These are phyloP conservation scores for Benitochromis conjunctus DNA, from an alignment of 2,113 vertebrate species.

Conservation along the genomic window DNA sequence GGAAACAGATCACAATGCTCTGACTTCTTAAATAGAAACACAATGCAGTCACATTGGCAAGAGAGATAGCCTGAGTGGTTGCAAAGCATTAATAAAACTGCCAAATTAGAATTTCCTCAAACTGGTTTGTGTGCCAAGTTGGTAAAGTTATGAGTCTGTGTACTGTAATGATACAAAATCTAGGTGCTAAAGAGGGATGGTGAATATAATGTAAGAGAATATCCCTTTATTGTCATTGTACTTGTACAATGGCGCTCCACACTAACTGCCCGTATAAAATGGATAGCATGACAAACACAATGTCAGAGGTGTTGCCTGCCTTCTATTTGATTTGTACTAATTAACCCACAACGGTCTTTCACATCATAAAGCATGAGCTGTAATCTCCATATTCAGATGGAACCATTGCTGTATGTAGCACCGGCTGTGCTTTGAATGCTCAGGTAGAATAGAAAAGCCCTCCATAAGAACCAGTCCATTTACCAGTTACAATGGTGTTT, in stretches of 20 bases:
- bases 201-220: neutral
- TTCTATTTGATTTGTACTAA: slow-evolving; percentile 9
- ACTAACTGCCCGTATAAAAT: neutral
- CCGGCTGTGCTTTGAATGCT: neutral
- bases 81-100: slow-evolving; percentile 27
- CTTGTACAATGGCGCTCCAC: neutral
- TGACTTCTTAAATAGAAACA: slow-evolving; percentile 32
- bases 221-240: neutral
- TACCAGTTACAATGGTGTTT: neutral
- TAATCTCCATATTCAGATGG: neutral
- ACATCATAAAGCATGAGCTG: neutral
- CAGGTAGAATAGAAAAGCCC: neutral
- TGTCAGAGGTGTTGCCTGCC: neutral
- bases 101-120: slow-evolving; percentile 6
- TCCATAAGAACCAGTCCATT: neutral
- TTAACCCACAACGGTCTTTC: neutral
- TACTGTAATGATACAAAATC: neutral
- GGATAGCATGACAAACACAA: neutral
- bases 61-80: slow-evolving; percentile 5
- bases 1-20: slow-evolving; percentile 22
- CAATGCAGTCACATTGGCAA: neutral
- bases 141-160: neutral
- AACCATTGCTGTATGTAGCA: neutral
- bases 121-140: neutral
- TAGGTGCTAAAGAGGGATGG: slow-evolving; percentile 13